Evolutionary conservation across 2,888 invertebrate species (phyloP).

Genomic region (Sesia apiformis): DNA sequence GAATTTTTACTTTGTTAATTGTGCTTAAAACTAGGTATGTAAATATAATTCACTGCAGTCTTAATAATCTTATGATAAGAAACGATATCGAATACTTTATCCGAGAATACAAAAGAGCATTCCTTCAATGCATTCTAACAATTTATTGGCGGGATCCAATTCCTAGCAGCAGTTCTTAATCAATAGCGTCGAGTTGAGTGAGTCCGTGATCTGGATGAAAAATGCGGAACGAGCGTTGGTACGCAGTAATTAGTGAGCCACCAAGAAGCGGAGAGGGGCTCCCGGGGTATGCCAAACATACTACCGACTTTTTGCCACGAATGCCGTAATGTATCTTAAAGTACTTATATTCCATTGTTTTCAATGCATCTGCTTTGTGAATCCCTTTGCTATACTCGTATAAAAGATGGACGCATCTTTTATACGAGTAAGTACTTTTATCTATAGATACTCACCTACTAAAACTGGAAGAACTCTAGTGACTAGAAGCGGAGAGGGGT

Average conservation of each 20-base stretch:
- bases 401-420: no score
- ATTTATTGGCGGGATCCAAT: conserved; percentile 30
- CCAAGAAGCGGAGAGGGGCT: conserved; percentile 3
- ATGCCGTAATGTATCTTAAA: no score
- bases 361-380: no score
- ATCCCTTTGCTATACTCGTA: no score
- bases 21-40: no score
- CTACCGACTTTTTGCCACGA: neutral
- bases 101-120: conserved; percentile 15
- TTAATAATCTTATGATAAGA: no score
- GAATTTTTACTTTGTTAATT: no score
- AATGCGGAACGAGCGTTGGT: conserved; percentile 36
- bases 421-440: no score
- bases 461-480: no score
- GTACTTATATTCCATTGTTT: no score
- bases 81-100: conserved; percentile 12
- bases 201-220: conserved; percentile 67
- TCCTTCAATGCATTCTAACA: conserved; percentile 30
- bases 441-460: no score
- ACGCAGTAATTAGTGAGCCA: conserved; percentile 56
- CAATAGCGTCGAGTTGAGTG: conserved; percentile 43
- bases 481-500: conserved; percentile 1
- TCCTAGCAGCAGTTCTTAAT: conserved; percentile 43
- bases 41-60: no score
- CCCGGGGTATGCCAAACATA: conserved; percentile 5